Conservation (phyloP, 1,140 invertebrate species). For the Stegodyphus dumicola region DNA sequence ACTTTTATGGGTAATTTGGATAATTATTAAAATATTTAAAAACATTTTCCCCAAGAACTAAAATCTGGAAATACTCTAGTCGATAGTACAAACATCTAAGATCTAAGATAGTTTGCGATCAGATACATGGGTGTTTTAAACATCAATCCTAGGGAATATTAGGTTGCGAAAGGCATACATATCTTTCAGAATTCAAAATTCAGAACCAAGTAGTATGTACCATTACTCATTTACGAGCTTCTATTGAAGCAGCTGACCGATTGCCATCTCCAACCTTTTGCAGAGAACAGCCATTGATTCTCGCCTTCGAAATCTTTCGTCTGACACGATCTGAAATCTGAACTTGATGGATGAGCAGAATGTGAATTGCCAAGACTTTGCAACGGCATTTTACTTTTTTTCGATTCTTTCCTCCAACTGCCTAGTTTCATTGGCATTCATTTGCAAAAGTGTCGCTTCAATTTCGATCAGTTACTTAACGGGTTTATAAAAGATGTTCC, state of each 20-base stretch:
- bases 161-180: no score
- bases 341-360: slow-evolving; percentile 45
- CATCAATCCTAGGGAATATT: no score
- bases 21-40: no score
- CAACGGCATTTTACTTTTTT: not conserved
- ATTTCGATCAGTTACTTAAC: slow-evolving; percentile 19
- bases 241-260: slow-evolving; percentile 10
- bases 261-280: not conserved
- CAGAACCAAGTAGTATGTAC: no score
- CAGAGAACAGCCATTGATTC: not conserved
- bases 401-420: not conserved
- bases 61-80: no score
- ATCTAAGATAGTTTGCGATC: no score
- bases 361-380: slow-evolving; percentile 14
- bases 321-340: slow-evolving; percentile 40
- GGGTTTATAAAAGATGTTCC: slow-evolving; percentile 7
- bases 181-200: no score
- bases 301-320: not conserved
- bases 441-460: slow-evolving; percentile 50
- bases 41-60: no score
- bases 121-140: no score
- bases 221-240: slow-evolving; percentile 32
- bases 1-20: no score
- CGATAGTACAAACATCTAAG: no score
- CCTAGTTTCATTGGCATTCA: slow-evolving; percentile 34